Evolutionary conservation across 2,113 vertebrate species (phyloP), one percentile per base, ranked within the genome.

Genomic region (Tyrannus savana): DNA sequence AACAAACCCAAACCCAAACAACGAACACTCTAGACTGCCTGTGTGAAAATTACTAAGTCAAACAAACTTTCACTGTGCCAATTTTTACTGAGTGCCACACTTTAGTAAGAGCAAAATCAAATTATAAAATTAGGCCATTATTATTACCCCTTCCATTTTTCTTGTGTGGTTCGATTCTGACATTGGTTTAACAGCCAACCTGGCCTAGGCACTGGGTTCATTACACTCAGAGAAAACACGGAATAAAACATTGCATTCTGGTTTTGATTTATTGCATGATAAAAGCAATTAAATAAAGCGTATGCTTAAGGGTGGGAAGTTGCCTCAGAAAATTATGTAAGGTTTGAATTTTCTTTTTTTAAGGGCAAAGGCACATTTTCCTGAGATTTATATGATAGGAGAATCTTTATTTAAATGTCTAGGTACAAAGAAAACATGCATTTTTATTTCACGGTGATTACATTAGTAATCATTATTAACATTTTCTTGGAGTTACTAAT

Each of bases 401-500:
- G 31, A 68, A 19, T 73, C 18, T 78, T 91, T 59, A 14, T 64
- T 62, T 72, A 64, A 84, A 63, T 71, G 19, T 60, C 44, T 82
- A 60, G 27, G 33, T 80, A 30, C 46, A 67, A 74, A 64, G 47
- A 83, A 72, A 62, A 19, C 21, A 14, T 35, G 28, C 21, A 14
- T 15, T 55, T 7, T 72, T 91, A 39, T 69, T 91, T 94, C 47
- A 59, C 22, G 87, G 41, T 85, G 46, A 35, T 73, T 84, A 33
- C 14, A 41, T 69, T 87, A 79, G n/a, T 87, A 53, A 46, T 46
- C 6, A 22, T 62, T 72, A 72, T 91, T 50, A 75, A 58, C 19
- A 25, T 74, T 84, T 78, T 63, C n/a, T 42, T 76, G 46, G 87
- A 66, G 53, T 93, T 94, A 68, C 42, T 85, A 47, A 55, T 41